Percentiles rank a stretch among this genome's conserved stretches.
These are phyloP conservation scores for Lithodes maja DNA, from an alignment of 2,888 invertebrate genomes.

Conservation along the genomic window DNA sequence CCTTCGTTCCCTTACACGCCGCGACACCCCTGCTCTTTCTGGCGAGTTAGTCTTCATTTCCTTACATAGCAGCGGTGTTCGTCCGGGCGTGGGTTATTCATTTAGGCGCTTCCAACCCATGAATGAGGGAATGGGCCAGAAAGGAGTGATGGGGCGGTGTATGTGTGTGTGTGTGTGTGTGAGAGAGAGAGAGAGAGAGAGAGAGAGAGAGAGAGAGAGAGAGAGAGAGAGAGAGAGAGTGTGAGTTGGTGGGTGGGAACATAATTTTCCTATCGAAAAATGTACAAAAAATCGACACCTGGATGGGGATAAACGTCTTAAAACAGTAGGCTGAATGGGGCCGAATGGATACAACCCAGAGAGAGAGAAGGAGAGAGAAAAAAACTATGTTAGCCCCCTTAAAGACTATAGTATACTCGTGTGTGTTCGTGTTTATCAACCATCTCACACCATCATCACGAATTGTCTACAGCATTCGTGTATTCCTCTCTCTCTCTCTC, in stretches of 20 bases:
- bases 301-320: neutral
- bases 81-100: slow-evolving; percentile 38
- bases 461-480: neutral
- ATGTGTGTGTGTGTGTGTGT: neutral
- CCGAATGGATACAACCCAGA: neutral
- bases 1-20: slow-evolving; percentile 7
- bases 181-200: slow-evolving; percentile 17
- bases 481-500: neutral
- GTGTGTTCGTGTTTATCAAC: too few relatives aligned
- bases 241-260: neutral
- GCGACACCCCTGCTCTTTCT: slow-evolving; percentile 37
- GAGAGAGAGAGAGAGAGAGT: slow-evolving; percentile 3
- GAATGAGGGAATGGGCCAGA: slow-evolving; percentile 3
- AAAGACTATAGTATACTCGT: too few relatives aligned
- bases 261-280: neutral
- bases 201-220: slow-evolving; percentile 26
- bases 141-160: neutral
- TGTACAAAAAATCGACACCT: neutral
- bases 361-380: slow-evolving; percentile 14
- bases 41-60: slow-evolving; percentile 53
- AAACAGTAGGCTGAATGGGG: too few relatives aligned
- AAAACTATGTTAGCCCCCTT: neutral
- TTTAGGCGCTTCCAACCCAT: slow-evolving; percentile 8
- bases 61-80: slow-evolving; percentile 44
- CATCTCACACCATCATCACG: too few relatives aligned